Conservation (phyloP, 2,113 vertebrate species). For the Colistium nudipinnis region DNA sequence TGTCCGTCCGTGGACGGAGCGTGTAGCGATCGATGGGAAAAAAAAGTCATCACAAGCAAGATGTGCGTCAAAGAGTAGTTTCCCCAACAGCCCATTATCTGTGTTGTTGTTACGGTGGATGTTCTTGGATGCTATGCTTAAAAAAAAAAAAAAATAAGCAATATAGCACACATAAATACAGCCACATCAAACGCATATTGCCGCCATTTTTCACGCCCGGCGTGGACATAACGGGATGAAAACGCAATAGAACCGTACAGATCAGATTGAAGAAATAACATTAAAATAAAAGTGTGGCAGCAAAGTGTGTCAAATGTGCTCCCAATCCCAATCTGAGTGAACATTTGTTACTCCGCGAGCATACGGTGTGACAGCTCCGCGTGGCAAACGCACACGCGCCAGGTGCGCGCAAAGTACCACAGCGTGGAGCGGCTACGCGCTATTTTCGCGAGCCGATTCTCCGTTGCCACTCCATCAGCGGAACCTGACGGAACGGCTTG, state of each 20-base stretch:
- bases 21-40: no score
- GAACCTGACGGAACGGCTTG: constrained; percentile 8
- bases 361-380: not conserved
- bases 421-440: not conserved
- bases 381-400: not conserved
- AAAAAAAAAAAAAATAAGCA: not conserved
- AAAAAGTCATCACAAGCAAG: no score
- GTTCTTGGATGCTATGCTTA: not conserved
- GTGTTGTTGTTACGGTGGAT: not conserved
- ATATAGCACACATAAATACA: not conserved
- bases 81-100: not conserved
- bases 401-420: not conserved
- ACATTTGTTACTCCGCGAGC: not conserved
- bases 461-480: constrained; percentile 22
- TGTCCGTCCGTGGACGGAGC: not conserved
- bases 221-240: constrained; percentile 9
- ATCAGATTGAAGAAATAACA: not conserved
- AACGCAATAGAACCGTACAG: not conserved
- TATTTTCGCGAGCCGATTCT: constrained; percentile 13
- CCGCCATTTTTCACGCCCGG: not conserved
- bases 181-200: not conserved
- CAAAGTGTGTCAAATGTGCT: not conserved
- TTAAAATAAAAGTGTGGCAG: not conserved
- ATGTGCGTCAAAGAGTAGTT: not conserved
- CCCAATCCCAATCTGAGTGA: not conserved